phyloP scores from a whole-genome alignment of 2,113 vertebrate species.

The Pimephales promelas region DNA sequence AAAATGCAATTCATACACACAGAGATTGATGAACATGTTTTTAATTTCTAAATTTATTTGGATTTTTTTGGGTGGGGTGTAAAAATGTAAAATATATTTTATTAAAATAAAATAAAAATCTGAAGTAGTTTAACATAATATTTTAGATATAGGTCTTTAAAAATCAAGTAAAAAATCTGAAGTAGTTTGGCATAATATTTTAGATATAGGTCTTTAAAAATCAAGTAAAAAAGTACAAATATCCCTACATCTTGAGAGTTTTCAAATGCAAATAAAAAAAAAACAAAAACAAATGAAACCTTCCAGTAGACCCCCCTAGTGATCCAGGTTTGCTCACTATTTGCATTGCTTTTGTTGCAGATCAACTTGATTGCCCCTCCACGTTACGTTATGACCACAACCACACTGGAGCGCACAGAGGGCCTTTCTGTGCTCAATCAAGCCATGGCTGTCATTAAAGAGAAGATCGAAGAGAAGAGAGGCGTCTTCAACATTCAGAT shows the following conservation, averaged over 20 bases:
- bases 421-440: constrained; percentile 96
- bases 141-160: no score
- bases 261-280: background rate
- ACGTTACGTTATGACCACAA: constrained; percentile 98
- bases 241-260: no score
- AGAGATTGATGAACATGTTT: background rate
- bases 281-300: background rate
- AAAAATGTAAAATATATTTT: no score
- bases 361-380: constrained; percentile 98
- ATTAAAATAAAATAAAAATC: no score
- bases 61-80: no score
- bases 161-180: background rate
- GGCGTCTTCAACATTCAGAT: constrained; percentile 98
- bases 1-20: background rate
- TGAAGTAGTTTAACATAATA: background rate
- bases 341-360: constrained; percentile 66
- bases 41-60: background rate
- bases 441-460: constrained; percentile 98
- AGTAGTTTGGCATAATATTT: background rate
- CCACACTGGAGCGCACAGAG: constrained; percentile 96
- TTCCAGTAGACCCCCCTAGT: background rate
- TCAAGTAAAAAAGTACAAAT: no score
- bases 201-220: no score
- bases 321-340: background rate
- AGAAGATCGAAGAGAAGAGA: constrained; percentile 97